Evolutionary conservation across 1,140 invertebrate genomes (phyloP).

Genomic region (Cydia strobilella): DNA sequence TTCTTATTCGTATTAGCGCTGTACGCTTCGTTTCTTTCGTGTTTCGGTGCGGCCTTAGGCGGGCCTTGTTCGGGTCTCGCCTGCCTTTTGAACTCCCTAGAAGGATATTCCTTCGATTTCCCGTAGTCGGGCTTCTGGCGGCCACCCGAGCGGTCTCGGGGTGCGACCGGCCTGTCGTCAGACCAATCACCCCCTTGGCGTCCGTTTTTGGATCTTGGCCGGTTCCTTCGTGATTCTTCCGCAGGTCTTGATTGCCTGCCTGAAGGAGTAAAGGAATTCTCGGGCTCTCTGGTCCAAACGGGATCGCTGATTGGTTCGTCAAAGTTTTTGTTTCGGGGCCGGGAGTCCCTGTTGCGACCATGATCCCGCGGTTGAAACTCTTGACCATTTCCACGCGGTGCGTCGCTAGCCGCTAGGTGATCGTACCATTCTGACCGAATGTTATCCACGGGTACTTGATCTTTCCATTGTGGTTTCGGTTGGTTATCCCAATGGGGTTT

Average conservation of each 20-base stretch:
- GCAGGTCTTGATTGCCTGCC: not conserved
- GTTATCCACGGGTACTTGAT: not conserved
- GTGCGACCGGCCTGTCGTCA: not conserved
- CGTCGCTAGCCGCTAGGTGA: not conserved
- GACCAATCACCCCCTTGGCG: not conserved
- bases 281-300: not conserved
- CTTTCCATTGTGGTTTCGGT: not conserved
- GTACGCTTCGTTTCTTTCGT: not conserved
- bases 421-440: conserved; percentile 1
- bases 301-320: not conserved
- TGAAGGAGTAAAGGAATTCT: not conserved
- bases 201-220: not conserved
- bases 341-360: not conserved
- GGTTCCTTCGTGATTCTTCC: not conserved
- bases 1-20: not conserved
- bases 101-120: conserved; percentile 1
- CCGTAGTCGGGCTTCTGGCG: not conserved
- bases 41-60: not conserved
- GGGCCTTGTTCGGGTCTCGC: not conserved
- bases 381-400: not conserved
- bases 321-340: not conserved
- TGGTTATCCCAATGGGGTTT: not conserved
- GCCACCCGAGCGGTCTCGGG: not conserved
- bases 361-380: conserved; percentile 1
- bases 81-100: not conserved